Base-by-base conservation (phyloP, 2,888 invertebrate genomes). In the Monochamus alternatus region DNA sequence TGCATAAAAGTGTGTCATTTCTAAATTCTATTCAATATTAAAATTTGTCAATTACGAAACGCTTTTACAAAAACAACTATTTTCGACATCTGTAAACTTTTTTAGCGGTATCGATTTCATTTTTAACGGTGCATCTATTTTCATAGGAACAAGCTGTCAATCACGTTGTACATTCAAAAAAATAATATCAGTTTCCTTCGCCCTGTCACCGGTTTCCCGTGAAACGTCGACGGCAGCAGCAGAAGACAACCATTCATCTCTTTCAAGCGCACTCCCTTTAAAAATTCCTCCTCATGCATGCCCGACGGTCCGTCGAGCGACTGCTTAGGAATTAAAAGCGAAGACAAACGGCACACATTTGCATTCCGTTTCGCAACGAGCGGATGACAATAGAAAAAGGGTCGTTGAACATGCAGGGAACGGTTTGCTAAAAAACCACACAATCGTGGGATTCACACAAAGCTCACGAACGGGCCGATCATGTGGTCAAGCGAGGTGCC, bases 371-470 rank as follows among this genome's bases (percentile, higher is more conserved):
- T 51, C n/a, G 52, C 66, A 52, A 55, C 51, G 52, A 52, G 31
- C 52, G 52, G 66, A 55, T 55, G 68, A 68, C 68, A 68, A 68
- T 58, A 68, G 68, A 31, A 68, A 59, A 44, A 44, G 51, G 55
- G 59, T 58, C 59, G 59, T 68, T 68, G 59, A 68, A 73, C 59
- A 71, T 14, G 66, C 44, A 44, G 58, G 38, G 64, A 51, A 65
- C 47, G 31, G 10, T 22, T 2, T n/a, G 52, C 12, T 66, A 14
- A 70, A 82, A 79, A 81, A 76, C 73, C 32, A 59, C 59, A 44
- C 52, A 74, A 80, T 80, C 83, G 82, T 81, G 82, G 81, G 81
- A 83, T 82, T 80, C 81, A 80, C 81, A 79, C 80, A 78, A 73
- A 76, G 75, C 74, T 74, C 80, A 79, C 80, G 80, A 75, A 65